Percentiles rank a stretch among this genome's conserved stretches.
Conservation (phyloP, 2,113 vertebrate species). For the Callopanchax toddi region DNA sequence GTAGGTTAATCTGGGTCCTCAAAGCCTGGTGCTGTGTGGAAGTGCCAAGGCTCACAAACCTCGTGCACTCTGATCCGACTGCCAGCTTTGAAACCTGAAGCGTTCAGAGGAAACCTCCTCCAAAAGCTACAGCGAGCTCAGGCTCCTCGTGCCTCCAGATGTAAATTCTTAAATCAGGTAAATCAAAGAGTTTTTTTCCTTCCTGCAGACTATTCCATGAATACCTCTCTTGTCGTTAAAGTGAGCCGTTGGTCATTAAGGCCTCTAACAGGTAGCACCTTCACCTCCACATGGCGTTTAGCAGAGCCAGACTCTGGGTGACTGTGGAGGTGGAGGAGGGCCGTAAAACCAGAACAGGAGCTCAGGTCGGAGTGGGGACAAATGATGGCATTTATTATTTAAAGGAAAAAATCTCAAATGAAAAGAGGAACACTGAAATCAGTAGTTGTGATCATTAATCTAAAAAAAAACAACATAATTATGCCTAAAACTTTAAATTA, state of each 20-base stretch:
- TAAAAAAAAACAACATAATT: too few species aligned
- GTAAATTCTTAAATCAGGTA: constrained; percentile 33
- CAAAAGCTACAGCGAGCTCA: constrained; percentile 17
- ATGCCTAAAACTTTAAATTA: too few species aligned
- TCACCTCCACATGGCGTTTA: constrained; percentile 49
- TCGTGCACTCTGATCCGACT: constrained; percentile 54
- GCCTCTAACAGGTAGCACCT: constrained; percentile 37
- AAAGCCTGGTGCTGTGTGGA: constrained; percentile 56
- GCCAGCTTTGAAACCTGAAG: constrained; percentile 72
- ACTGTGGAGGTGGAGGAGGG: constrained; percentile 26
- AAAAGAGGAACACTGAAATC: too few species aligned
- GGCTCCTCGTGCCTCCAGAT: constrained; percentile 17
- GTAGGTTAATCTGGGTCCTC: constrained; percentile 71
- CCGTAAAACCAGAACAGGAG: constrained; percentile 71
- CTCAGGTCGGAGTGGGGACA: constrained; percentile 29
- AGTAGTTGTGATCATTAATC: too few species aligned
- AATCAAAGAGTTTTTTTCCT: constrained; percentile 29
- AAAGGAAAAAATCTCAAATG: too few species aligned
- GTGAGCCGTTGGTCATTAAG: constrained; percentile 17
- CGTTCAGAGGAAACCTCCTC: constrained; percentile 34
- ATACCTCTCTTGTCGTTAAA: constrained; percentile 40
- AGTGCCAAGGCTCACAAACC: constrained; percentile 71
- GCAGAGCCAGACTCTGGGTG: constrained; percentile 6
- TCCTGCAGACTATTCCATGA: constrained; percentile 36
- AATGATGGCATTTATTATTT: constrained; percentile 64